Conservation (phyloP, 2,888 invertebrate genomes). For the Coleophora deauratella region DNA sequence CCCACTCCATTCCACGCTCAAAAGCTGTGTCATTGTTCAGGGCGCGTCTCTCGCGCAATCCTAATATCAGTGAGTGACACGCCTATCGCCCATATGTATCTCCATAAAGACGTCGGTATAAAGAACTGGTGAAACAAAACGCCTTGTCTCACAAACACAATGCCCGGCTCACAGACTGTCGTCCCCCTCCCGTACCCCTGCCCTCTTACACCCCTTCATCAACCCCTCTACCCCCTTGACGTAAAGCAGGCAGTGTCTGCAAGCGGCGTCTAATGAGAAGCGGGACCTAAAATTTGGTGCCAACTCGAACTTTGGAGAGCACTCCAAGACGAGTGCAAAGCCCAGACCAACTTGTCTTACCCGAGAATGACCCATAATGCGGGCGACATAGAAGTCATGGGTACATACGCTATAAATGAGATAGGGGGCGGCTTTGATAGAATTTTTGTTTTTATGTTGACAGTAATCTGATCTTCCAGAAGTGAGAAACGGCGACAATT, state of each 20-base stretch:
- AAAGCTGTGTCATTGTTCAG: no score
- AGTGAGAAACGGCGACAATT: slow-evolving; percentile 15
- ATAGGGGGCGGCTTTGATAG: slow-evolving; percentile 44
- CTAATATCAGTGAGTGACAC: slow-evolving; percentile 44
- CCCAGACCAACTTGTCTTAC: slow-evolving; percentile 21
- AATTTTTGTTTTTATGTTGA: slow-evolving; percentile 42
- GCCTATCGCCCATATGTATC: slow-evolving; percentile 21
- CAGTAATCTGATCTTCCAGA: slow-evolving; percentile 26
- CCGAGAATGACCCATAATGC: slow-evolving; percentile 17
- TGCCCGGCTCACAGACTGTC: slow-evolving; percentile 31
- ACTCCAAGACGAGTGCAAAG: slow-evolving; percentile 41
- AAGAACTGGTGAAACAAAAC: slow-evolving; percentile 50
- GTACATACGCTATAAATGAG: slow-evolving; percentile 25
- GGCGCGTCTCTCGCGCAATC: slow-evolving; percentile 12
- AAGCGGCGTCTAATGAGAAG: slow-evolving; percentile 63
- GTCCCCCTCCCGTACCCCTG: slow-evolving; percentile 18
- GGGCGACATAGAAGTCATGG: slow-evolving; percentile 17
- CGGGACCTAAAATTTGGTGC: slow-evolving; percentile 69
- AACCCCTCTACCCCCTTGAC: no score
- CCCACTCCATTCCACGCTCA: no score
- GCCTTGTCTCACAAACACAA: slow-evolving; percentile 50
- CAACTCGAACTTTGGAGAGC: slow-evolving; percentile 66
- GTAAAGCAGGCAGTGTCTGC: slow-evolving; percentile 18
- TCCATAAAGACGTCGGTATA: slow-evolving; percentile 26
- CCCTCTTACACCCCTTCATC: slow-evolving; percentile 1